Conservation (phyloP, 1,140 invertebrate genomes). For the Aricia agestis region DNA sequence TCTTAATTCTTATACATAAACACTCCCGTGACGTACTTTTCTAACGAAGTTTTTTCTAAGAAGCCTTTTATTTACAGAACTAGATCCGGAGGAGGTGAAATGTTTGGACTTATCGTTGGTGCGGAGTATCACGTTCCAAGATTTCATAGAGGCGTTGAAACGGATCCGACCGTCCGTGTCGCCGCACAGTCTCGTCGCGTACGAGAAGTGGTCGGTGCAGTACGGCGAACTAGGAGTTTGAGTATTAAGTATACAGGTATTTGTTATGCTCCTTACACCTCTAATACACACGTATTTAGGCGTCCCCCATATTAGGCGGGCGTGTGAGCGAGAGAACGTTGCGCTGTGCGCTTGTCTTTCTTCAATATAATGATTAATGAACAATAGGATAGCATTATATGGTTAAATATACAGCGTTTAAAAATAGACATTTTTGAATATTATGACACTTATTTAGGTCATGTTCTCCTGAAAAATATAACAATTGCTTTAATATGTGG, state of each 20-base stretch:
- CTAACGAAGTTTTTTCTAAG: not conserved
- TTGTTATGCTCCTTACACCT: not conserved
- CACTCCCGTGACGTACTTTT: not conserved
- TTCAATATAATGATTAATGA: too few species aligned
- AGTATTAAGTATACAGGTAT: slow-evolving; percentile 41
- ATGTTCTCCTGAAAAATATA: too few species aligned
- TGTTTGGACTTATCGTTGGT: slow-evolving; percentile 88
- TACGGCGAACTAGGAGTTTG: slow-evolving; percentile 91
- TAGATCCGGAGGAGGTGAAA: slow-evolving; percentile 91
- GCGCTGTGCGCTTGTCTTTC: too few species aligned
- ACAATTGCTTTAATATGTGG: too few species aligned
- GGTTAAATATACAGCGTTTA: too few species aligned
- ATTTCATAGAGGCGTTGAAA: slow-evolving; percentile 94
- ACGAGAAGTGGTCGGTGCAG: slow-evolving; percentile 95
- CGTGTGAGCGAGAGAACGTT: too few species aligned
- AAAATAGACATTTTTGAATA: too few species aligned
- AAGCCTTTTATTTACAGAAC: slow-evolving; percentile 76
- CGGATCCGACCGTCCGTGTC: slow-evolving; percentile 94
- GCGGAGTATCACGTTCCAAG: slow-evolving; percentile 89
- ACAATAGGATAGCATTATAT: too few species aligned
- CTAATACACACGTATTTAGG: too few species aligned
- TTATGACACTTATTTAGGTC: too few species aligned
- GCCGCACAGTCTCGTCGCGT: slow-evolving; percentile 87
- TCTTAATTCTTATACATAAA: too few species aligned
- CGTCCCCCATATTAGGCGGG: too few species aligned